phyloP scores from a whole-genome alignment of 2,888 invertebrate genomes.

The Tenthredo livida region DNA sequence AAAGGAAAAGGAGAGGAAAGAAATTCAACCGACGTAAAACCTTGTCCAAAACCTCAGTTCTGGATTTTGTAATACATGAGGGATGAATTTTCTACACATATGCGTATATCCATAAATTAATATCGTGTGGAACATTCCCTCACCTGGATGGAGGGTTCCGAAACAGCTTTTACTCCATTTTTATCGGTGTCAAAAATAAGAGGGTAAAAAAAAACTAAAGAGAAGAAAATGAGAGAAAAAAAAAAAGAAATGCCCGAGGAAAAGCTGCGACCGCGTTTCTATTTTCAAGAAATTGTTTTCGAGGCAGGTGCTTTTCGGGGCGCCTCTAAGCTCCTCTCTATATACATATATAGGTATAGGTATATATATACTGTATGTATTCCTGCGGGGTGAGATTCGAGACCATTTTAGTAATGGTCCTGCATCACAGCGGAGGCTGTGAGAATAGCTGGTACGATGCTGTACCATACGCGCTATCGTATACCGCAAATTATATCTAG shows the following conservation, averaged over 20 bases:
- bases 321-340: neutral
- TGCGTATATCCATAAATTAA: neutral
- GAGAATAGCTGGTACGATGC: neutral
- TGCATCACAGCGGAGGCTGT: neutral
- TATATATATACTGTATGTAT: neutral
- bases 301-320: slow-evolving; percentile 12
- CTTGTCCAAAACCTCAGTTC: too few relatives aligned
- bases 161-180: neutral
- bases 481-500: neutral
- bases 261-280: slow-evolving; percentile 3
- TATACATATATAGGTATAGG: neutral
- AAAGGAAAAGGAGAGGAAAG: too few relatives aligned
- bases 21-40: too few relatives aligned
- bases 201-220: too few relatives aligned
- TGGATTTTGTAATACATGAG: too few relatives aligned
- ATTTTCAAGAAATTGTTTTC: slow-evolving; percentile 18
- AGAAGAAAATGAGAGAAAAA: neutral
- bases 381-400: neutral
- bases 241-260: neutral
- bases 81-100: neutral
- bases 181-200: neutral
- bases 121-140: neutral
- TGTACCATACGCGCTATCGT: neutral
- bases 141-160: neutral
- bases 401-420: slow-evolving; percentile 25